Percentiles rank a stretch among this genome's conserved stretches.
phyloP scores from a whole-genome alignment of 2,888 invertebrate species.

The Torymus tubicola region DNA sequence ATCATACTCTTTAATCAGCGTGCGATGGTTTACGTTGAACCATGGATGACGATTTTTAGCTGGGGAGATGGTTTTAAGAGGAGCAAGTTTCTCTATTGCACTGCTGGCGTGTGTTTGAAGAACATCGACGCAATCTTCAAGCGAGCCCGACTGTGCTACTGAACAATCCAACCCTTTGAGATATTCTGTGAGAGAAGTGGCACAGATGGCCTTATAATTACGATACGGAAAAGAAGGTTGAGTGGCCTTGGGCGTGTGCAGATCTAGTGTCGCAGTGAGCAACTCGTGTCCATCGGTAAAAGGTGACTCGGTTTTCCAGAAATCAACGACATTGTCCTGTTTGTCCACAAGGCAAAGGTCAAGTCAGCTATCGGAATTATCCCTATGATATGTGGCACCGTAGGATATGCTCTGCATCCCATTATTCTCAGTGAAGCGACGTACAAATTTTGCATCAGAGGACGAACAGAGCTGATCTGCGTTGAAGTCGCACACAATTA shows the following conservation, averaged over 20 bases:
- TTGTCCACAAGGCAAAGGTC: background rate
- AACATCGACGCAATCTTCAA: too few species aligned
- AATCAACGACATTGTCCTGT: background rate
- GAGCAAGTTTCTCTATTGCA: too few species aligned
- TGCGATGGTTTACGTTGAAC: too few species aligned
- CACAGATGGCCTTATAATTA: too few species aligned
- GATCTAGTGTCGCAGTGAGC: background rate
- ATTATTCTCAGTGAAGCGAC: background rate
- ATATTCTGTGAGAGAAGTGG: too few species aligned
- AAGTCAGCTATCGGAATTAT: background rate
- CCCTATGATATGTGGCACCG: background rate
- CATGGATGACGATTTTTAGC: too few species aligned
- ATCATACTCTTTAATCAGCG: too few species aligned
- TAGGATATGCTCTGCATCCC: background rate
- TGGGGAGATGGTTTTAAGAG: too few species aligned
- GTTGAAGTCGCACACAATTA: background rate
- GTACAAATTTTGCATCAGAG: background rate
- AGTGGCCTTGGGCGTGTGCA: background rate
- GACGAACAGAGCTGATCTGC: background rate
- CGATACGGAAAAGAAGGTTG: too few species aligned
- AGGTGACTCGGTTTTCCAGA: background rate
- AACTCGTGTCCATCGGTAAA: background rate
- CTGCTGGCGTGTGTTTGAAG: too few species aligned
- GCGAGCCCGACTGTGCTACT: too few species aligned
- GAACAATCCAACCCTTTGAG: too few species aligned